A percentile compares a stretch with the other conserved stretches of the same genome.
Conservation (phyloP, 2,113 vertebrate genomes). For the Oncorhynchus nerka region DNA sequence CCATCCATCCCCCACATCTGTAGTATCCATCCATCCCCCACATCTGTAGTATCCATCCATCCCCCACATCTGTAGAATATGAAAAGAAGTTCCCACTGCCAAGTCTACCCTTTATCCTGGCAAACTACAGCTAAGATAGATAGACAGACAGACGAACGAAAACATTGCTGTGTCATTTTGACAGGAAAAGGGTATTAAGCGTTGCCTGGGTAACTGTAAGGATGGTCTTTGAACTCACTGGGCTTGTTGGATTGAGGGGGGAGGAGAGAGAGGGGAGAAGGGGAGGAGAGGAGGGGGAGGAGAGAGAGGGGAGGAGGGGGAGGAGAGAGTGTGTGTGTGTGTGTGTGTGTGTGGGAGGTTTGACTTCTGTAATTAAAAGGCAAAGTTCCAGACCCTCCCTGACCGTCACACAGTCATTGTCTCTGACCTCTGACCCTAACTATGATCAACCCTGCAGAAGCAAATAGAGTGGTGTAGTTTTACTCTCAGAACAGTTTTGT, state of each 20-base stretch:
- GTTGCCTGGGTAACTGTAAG: constrained; percentile 44
- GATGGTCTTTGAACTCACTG: constrained; percentile 39
- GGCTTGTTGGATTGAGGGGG: background rate
- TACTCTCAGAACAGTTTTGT: too few relatives aligned
- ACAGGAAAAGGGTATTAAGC: constrained; percentile 50
- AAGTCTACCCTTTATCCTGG: too few relatives aligned
- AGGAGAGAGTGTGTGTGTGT: too few relatives aligned
- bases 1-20: too few relatives aligned
- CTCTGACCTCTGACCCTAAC: background rate
- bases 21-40: too few relatives aligned
- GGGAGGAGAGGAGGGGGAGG: background rate
- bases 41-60: too few relatives aligned
- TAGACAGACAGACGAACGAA: background rate
- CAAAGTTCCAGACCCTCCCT: background rate
- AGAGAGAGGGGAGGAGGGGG: background rate
- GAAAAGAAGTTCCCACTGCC: too few relatives aligned
- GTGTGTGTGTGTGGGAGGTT: background rate
- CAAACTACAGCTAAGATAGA: too few relatives aligned
- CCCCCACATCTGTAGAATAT: too few relatives aligned
- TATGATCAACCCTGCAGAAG: background rate
- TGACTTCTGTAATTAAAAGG: background rate
- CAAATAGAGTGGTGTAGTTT: too few relatives aligned
- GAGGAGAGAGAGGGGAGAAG: background rate
- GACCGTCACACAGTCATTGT: background rate
- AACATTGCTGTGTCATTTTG: constrained; percentile 36